Conservation (phyloP, 2,113 vertebrate genomes). For the Embiotoca jacksoni region DNA sequence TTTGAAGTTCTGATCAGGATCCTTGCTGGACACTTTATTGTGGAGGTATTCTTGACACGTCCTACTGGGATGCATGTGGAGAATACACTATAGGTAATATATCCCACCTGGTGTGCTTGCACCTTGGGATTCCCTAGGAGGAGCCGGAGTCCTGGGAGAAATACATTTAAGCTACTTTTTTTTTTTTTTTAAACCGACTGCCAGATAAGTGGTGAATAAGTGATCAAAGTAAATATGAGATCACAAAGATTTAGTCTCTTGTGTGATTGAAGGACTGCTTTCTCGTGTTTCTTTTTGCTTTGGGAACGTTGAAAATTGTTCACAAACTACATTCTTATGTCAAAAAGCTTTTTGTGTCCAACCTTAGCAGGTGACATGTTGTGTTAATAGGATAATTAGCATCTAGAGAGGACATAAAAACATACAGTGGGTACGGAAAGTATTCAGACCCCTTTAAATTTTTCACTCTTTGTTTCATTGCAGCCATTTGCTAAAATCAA, state of each 20-base stretch:
- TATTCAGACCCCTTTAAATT: too few species aligned
- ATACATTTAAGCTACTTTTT: background rate
- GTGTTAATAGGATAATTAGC: slow-evolving; percentile 58
- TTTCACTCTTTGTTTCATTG: too few species aligned
- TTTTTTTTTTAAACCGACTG: background rate
- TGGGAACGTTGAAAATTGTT: background rate
- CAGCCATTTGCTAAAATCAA: too few species aligned
- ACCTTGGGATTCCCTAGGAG: background rate
- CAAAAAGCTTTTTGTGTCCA: slow-evolving; percentile 27
- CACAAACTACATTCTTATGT: slow-evolving; percentile 5
- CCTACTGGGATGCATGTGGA: too few species aligned
- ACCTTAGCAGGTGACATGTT: slow-evolving; percentile 30
- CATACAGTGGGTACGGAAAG: too few species aligned
- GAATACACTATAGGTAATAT: slow-evolving; percentile 10
- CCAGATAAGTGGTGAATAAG: background rate
- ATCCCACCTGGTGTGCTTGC: background rate
- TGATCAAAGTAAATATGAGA: slow-evolving; percentile 2
- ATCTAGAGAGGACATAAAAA: slow-evolving; percentile 43
- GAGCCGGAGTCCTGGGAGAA: background rate
- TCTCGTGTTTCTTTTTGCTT: background rate
- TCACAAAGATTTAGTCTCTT: slow-evolving; percentile 1
- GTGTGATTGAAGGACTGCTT: background rate
- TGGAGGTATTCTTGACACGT: too few species aligned
- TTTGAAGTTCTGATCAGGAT: background rate
- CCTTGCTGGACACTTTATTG: too few species aligned